Base-by-base conservation (phyloP, 2,113 vertebrate genomes). In the Labeo rohita region DNA sequence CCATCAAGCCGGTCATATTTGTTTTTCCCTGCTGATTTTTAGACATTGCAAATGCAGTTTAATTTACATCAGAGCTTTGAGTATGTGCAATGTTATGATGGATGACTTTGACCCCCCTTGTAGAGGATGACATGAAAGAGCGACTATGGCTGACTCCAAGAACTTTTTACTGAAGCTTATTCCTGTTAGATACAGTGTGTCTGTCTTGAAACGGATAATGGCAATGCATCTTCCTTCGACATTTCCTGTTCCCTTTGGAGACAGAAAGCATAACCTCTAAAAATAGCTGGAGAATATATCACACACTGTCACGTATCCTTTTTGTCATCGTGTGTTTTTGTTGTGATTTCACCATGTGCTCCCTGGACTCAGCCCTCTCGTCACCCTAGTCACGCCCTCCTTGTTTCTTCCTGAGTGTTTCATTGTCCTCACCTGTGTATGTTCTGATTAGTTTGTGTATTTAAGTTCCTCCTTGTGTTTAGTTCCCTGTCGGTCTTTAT, bases 71-170 rank as follows among this genome's bases (percentile, higher is more conserved):
- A 90, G 91, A 93, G 94, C 94, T 93, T 94, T 93, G 91, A 92
- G 95, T 87, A 92, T 94, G 93, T 95, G 94, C 52, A 91, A 94
- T 84, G 74, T 16, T 76, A 92, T 96, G 96, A 97, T 96, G 94
- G 96, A 97, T 96, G 95, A 96, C 92, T 92, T 93, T 95, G 96
- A 96, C 94, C 94, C 92, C 92, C 91, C 93, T 93, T 91, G 94
- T 93, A 93, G 95, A 92, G 91, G 94, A 92, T 87, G 56, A 87
- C 82, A 86, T 87, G 77, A 86, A 87, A 87, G 86, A 87, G 47
- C n/a, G 59, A 49, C 79, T 91, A 50, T 43, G 56, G 76, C 43
- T 83, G 78, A 79, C 68, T 82, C 18, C 87, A 83, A 80, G 83
- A 86, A 90, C 89, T 89, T 92, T 93, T 84, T 88, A 91, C 89